Evolutionary conservation across 2,797 vertebrate genomes (phyloP).

Genomic region (Ptychobarbus kaznakovi): DNA sequence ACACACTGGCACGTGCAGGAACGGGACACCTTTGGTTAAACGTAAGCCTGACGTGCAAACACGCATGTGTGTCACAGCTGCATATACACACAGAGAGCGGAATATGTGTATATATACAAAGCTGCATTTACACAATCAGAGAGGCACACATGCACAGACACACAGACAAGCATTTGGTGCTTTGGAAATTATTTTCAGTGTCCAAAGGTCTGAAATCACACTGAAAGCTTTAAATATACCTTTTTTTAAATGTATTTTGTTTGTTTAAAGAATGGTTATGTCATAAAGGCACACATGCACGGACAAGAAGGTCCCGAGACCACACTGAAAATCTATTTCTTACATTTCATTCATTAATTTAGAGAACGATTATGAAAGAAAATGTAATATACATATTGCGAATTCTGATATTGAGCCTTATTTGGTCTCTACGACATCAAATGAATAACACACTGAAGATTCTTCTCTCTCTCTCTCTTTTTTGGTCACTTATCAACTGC

Average conservation of each 20-base stretch:
- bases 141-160: background rate
- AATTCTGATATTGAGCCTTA: background rate
- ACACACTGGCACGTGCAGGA: slow-evolving; percentile 37
- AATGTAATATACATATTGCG: background rate
- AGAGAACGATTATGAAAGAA: background rate
- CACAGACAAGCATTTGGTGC: background rate
- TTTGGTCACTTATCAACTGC: background rate
- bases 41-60: slow-evolving; percentile 39
- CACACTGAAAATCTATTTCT: background rate
- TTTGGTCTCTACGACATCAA: background rate
- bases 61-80: slow-evolving; percentile 45
- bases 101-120: slow-evolving; percentile 40
- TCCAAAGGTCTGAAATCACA: background rate
- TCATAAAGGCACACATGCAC: background rate
- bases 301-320: background rate
- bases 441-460: background rate
- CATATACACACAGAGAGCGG: slow-evolving; percentile 10
- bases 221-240: background rate
- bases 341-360: background rate
- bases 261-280: background rate
- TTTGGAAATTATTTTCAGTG: background rate
- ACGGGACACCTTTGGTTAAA: slow-evolving; percentile 32
- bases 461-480: no score
- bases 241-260: background rate
- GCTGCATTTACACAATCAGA: slow-evolving; percentile 27